These are phyloP conservation scores for Ophioninae sp. DNA, from an alignment of 2,888 invertebrate genomes.

Conservation along the genomic window DNA sequence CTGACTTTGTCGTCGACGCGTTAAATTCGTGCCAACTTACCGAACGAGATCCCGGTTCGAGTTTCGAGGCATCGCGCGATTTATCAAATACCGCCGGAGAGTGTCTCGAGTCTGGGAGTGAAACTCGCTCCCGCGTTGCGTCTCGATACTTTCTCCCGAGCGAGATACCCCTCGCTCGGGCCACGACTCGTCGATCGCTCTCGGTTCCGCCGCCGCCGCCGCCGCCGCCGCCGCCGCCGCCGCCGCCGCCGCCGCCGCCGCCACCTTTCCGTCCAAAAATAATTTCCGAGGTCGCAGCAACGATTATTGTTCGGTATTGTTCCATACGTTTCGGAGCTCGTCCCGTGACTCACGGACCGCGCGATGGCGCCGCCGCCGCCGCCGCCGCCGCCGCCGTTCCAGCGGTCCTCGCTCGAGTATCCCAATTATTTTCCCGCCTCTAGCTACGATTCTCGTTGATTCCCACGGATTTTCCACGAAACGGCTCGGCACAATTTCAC, in stretches of 20 bases:
- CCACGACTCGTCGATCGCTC: too few relatives aligned
- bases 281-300: conserved; percentile 69
- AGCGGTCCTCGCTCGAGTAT: too few relatives aligned
- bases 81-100: conserved; percentile 39
- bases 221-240: too few relatives aligned
- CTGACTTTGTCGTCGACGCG: too few relatives aligned
- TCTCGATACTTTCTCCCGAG: conserved; percentile 73
- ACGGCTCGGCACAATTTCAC: too few relatives aligned
- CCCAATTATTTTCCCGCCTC: too few relatives aligned
- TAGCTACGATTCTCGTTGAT: too few relatives aligned
- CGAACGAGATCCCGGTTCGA: conserved; percentile 9
- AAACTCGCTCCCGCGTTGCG: conserved; percentile 41
- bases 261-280: conserved; percentile 35
- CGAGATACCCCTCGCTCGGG: background rate
- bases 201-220: too few relatives aligned
- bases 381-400: too few relatives aligned
- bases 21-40: conserved; percentile 37
- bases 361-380: too few relatives aligned
- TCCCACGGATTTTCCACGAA: too few relatives aligned
- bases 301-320: conserved; percentile 76
- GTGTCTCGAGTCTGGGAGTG: conserved; percentile 30
- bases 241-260: background rate
- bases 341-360: too few relatives aligned
- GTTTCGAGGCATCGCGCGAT: conserved; percentile 47
- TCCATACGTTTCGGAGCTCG: conserved; percentile 69